A percentile compares a stretch with the other conserved stretches of the same genome.
phyloP scores from a whole-genome alignment of 2,113 vertebrate species.

The Otolemur garnettii region DNA sequence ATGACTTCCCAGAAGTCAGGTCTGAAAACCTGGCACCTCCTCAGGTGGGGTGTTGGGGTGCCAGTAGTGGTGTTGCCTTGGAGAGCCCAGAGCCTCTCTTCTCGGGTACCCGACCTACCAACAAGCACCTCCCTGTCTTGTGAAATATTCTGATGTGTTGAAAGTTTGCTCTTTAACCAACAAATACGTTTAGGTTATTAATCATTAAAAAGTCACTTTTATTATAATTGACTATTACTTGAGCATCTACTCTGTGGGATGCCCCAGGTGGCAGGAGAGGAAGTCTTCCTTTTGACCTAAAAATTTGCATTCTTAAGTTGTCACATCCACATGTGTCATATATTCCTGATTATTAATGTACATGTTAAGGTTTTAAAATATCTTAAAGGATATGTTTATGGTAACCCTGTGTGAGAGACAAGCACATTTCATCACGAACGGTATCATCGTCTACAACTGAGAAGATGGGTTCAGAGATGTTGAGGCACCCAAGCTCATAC shows the following conservation, averaged over 20 bases:
- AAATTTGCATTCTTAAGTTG: neutral
- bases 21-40: neutral
- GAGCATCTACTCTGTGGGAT: neutral
- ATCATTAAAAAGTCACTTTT: constrained; percentile 20
- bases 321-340: neutral
- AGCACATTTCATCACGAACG: neutral
- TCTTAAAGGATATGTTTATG: neutral
- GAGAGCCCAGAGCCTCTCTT: neutral
- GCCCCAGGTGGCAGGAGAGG: neutral
- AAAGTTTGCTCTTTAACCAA: neutral
- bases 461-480: neutral
- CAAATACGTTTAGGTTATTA: neutral
- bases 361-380: constrained; percentile 30
- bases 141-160: neutral
- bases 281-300: constrained; percentile 33
- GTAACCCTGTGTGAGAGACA: neutral
- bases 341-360: neutral
- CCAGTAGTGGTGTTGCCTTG: neutral
- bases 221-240: constrained; percentile 3
- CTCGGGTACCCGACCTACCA: rapidly evolving
- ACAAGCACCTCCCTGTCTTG: neutral
- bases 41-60: neutral
- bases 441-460: neutral
- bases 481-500: neutral
- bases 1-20: neutral